phyloP scores from a whole-genome alignment of 1,140 invertebrate genomes.

The Nephila pilipes region DNA sequence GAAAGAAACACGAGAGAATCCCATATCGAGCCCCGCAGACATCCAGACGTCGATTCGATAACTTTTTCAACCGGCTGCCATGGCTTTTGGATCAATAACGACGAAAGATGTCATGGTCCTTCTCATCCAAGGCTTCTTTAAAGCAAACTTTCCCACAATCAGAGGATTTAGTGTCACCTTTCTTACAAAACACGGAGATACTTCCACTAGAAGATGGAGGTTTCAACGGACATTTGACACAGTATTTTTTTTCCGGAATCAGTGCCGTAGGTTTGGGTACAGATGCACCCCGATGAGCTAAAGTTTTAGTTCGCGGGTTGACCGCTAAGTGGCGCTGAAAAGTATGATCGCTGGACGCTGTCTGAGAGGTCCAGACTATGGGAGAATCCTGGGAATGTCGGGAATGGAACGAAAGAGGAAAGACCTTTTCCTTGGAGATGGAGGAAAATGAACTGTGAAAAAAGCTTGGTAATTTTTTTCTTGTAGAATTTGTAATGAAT shows the following conservation, averaged over 20 bases:
- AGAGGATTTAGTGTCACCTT: not conserved
- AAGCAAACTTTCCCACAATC: not conserved
- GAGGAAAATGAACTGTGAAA: not conserved
- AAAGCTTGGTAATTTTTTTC: not conserved
- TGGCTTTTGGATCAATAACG: slow-evolving; percentile 75
- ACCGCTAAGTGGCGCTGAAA: not conserved
- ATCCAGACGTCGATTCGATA: not conserved
- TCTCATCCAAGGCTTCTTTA: not conserved
- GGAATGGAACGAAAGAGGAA: not conserved
- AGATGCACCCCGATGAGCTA: not conserved
- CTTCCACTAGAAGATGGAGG: not conserved
- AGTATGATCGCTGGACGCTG: slow-evolving; percentile 37
- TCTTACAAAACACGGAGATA: not conserved
- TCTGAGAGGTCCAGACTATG: slow-evolving; percentile 26
- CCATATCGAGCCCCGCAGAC: slow-evolving; percentile 39
- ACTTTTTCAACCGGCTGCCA: slow-evolving; percentile 72
- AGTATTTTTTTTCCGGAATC: not conserved
- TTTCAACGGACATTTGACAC: not conserved
- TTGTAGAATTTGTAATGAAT: no score
- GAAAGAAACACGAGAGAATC: slow-evolving; percentile 47
- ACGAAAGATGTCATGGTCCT: slow-evolving; percentile 64
- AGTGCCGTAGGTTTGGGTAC: not conserved
- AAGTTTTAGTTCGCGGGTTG: not conserved
- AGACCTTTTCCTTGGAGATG: not conserved
- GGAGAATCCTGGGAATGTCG: slow-evolving; percentile 32